Evolutionary conservation across 2,888 invertebrate species (phyloP), one percentile per base, ranked within the genome.

Genomic region (Anaspis maculata): DNA sequence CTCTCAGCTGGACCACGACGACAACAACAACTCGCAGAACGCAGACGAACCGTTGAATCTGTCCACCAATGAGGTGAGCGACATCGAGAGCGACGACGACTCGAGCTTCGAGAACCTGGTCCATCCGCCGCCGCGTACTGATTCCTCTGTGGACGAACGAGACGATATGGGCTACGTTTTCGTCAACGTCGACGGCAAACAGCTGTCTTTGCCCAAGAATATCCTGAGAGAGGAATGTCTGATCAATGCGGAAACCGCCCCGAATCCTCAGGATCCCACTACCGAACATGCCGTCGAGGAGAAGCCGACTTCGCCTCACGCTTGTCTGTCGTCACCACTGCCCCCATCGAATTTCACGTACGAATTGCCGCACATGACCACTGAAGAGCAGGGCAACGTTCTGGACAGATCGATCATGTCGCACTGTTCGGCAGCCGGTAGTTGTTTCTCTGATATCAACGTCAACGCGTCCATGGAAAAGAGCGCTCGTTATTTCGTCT

Each of bases 181-280:
- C 32, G 49, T 64, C 6, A 43, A 49, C 16, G 52, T 62, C 12
- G 56, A 61, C 26, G 61, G 60, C 3, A 46, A 57, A 27, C 59
- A 56, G 41, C 39, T 59, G 12, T 47, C 59, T 3, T 52, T 64
- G 27, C 60, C 62, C 1, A 61, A 61, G 41, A 51, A 52, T 32
- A 58, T 55, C 28, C 37, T 64, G 10, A 53, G 57, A 25, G 38
- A 50, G 3, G 61, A 61, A 37, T 59, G 54, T 33, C 42, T 59
- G 11, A 45, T 36, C 14, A 45, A 40, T 6, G 56, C 53, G 2
- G 55, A 58, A 41, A 47, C 50, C 24, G 51, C 46, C 3, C 47
- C 49, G 3, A 35, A 32, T 7, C 43, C 43, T 11, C n/a, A n/a
- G 10, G 9, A 13, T 3, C 12, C 23, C 26, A 21, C 13, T 25